Percentiles rank a stretch among this genome's conserved stretches.
Evolutionary conservation across 2,113 vertebrate species (phyloP).

Genomic region (Alces alces): DNA sequence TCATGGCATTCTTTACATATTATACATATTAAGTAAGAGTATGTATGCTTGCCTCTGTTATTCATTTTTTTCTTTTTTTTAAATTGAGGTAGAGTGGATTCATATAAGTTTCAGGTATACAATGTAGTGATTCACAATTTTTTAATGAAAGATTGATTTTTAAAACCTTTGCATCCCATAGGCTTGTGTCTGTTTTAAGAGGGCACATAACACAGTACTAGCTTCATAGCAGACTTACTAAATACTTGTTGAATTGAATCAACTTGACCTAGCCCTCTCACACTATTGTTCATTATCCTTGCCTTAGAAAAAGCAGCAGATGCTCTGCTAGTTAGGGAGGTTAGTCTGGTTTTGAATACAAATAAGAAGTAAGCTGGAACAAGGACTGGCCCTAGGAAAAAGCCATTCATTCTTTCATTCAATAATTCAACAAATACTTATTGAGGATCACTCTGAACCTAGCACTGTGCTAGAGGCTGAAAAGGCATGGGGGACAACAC

Average conservation of each 20-base stretch:
- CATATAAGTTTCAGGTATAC: not conserved
- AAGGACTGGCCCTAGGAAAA: not conserved
- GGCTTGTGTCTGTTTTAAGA: not conserved
- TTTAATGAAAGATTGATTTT: not conserved
- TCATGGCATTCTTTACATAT: not conserved
- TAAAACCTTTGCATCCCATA: not conserved
- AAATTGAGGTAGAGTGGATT: not conserved
- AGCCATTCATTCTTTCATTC: not conserved
- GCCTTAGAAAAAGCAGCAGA: constrained; percentile 10
- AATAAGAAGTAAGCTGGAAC: not conserved
- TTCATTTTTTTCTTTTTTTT: not conserved
- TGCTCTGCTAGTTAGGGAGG: not conserved
- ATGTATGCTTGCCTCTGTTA: not conserved
- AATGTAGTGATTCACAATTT: not conserved
- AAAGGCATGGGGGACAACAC: not conserved
- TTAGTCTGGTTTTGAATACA: constrained; percentile 31
- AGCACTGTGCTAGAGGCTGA: not conserved
- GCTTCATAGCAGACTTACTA: not conserved
- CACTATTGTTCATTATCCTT: not conserved
- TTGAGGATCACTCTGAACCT: not conserved
- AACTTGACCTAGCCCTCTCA: not conserved
- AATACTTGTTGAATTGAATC: not conserved
- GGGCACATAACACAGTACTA: not conserved
- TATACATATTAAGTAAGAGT: too few species aligned
- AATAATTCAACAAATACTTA: constrained; percentile 10